phyloP scores from a whole-genome alignment of 2,888 invertebrate genomes.

The Ferrisia virgata region DNA sequence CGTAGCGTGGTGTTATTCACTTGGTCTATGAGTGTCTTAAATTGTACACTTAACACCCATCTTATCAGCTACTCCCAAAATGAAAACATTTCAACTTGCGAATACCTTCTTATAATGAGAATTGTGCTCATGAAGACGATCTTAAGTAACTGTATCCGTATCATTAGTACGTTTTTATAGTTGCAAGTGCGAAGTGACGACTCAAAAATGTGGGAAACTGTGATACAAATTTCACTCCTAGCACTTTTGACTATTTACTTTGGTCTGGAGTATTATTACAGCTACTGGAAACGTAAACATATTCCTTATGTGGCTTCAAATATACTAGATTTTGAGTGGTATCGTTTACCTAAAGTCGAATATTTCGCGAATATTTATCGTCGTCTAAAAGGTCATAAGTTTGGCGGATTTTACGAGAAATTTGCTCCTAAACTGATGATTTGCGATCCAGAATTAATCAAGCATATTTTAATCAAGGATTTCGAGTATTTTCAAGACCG shows the following conservation, averaged over 20 bases:
- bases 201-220: background rate
- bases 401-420: background rate
- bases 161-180: background rate
- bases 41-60: too few relatives aligned
- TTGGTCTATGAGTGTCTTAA: too few relatives aligned
- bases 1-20: too few relatives aligned
- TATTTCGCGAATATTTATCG: background rate
- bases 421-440: constrained; percentile 4
- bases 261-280: background rate
- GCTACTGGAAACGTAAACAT: constrained; percentile 16
- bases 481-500: constrained; percentile 33
- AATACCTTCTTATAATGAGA: too few relatives aligned
- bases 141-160: too few relatives aligned
- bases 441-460: constrained; percentile 29
- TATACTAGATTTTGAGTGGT: background rate
- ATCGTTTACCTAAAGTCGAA: background rate
- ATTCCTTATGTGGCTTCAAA: background rate
- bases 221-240: background rate
- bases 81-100: too few relatives aligned
- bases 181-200: background rate
- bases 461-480: constrained; percentile 31
- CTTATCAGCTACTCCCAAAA: too few relatives aligned
- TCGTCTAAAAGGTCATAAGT: background rate
- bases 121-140: too few relatives aligned
- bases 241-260: background rate